Conservation (phyloP, 2,113 vertebrate species). For the Tretioscincus oriximinensis region DNA sequence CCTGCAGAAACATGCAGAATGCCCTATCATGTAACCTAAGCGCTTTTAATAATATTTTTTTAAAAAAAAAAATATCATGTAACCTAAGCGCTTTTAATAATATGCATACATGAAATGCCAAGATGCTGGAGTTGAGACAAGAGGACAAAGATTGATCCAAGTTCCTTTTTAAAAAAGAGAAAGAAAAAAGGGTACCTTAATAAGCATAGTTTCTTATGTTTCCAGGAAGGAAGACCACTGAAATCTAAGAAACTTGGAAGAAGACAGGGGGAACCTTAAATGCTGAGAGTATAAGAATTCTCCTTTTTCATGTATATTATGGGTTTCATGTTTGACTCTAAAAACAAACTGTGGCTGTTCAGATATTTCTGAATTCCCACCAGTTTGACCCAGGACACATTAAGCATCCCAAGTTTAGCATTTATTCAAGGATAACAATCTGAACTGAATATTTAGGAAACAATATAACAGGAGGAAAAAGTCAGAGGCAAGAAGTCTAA, state of each 20-base stretch:
- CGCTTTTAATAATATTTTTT: conserved; percentile 12
- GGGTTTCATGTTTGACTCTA: too few relatives aligned
- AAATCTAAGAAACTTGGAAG: background rate
- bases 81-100: conserved; percentile 9
- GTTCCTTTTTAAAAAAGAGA: background rate
- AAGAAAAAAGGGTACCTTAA: too few relatives aligned
- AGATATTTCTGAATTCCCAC: background rate
- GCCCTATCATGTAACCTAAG: background rate
- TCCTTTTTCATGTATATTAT: background rate
- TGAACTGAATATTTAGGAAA: too few relatives aligned
- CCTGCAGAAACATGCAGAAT: conserved; percentile 11
- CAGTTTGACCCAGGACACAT: too few relatives aligned
- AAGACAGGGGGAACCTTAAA: background rate
- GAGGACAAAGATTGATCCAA: background rate
- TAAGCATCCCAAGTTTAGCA: too few relatives aligned
- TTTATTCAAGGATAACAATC: too few relatives aligned
- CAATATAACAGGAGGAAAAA: too few relatives aligned
- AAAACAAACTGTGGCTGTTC: background rate
- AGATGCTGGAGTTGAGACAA: background rate
- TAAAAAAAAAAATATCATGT: too few relatives aligned
- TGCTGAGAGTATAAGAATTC: background rate
- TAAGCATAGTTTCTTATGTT: background rate
- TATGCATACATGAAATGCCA: background rate
- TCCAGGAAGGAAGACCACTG: background rate
- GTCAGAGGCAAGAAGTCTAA: too few relatives aligned